Base-by-base conservation (phyloP, 2,888 invertebrate species). In the Stenurella melanura region DNA sequence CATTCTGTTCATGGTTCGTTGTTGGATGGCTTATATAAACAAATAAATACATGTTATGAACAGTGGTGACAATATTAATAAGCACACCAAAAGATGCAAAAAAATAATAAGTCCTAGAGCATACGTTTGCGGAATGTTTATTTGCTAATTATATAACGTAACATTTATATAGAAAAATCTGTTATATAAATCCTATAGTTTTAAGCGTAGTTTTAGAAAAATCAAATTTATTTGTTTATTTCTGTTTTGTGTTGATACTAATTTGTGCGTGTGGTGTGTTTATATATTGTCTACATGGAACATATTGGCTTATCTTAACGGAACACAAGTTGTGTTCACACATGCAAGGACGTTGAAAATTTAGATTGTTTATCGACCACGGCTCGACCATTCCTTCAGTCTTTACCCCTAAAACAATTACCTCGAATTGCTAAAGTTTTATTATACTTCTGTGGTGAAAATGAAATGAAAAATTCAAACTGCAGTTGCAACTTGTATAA, bases 291-390 rank as follows among this genome's bases (percentile, higher is more conserved):
- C 57, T 57, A 58, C 54, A 69, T 69, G 69, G 57, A 76, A 70
- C 64, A 71, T 30, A 57, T 71, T 30, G 63, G 68, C 68, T 76
- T 78, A 79, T 79, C 78, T 75, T 19, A 30, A 66, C 42, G 57
- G 69, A 81, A 81, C 81, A 81, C 78, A 73, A 80, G 80, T 78
- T 72, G 75, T 66, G 77, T 82, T 83, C 83, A 84, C 84, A 85
- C 85, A 85, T 85, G 84, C 85, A 83, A 83, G 77, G 81, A 76
- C 79, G 77, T 70, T 56, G 70, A 74, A 78, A 76, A 76, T 78
- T 74, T 66, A 80, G 83, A 84, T 84, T 84, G 83, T 83, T 82
- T 85, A 85, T 85, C 83, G 84, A 85, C 76, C 78, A 30, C 12
- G 60, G 17, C 63, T 38, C 38, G 61, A 19, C 70, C 61, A 71